Conservation (phyloP, 2,888 invertebrate species). For the Leptopilina drosophilae region DNA sequence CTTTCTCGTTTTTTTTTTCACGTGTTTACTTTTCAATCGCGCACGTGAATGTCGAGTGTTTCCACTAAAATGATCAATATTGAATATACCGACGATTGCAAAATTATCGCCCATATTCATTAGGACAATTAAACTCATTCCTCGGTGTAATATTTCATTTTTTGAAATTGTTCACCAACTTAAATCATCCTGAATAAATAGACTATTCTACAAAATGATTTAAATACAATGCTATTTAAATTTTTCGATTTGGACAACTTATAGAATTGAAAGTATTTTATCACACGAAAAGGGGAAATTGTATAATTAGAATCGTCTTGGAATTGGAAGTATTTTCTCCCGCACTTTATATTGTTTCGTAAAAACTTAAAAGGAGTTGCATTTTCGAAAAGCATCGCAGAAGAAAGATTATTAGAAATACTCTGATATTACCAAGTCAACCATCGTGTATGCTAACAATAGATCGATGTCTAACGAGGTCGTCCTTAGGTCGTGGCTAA, state of each 20-base stretch:
- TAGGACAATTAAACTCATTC: not conserved
- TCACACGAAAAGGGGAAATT: too few species aligned
- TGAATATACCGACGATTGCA: constrained; percentile 5
- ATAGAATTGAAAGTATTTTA: too few species aligned
- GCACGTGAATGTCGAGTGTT: constrained; percentile 12
- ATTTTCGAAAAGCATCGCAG: not conserved
- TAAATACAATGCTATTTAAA: too few species aligned
- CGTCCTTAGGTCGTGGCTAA: constrained; percentile 53
- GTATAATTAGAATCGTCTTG: too few species aligned
- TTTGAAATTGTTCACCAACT: not conserved
- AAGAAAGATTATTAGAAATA: constrained; percentile 12
- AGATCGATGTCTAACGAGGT: constrained; percentile 52
- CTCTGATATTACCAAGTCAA: constrained; percentile 27
- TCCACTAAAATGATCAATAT: constrained; percentile 44
- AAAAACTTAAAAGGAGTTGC: not conserved
- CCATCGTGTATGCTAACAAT: constrained; percentile 46
- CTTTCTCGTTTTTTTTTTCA: not conserved
- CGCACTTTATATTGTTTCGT: too few species aligned
- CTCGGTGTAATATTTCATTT: not conserved
- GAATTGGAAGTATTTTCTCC: too few species aligned
- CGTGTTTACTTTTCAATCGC: not conserved
- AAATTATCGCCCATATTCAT: not conserved
- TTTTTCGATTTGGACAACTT: too few species aligned
- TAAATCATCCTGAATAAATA: not conserved
- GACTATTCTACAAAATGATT: too few species aligned